Evolutionary conservation across 2,888 invertebrate genomes (phyloP).

Genomic region (Rhimphoctona megacephalus): DNA sequence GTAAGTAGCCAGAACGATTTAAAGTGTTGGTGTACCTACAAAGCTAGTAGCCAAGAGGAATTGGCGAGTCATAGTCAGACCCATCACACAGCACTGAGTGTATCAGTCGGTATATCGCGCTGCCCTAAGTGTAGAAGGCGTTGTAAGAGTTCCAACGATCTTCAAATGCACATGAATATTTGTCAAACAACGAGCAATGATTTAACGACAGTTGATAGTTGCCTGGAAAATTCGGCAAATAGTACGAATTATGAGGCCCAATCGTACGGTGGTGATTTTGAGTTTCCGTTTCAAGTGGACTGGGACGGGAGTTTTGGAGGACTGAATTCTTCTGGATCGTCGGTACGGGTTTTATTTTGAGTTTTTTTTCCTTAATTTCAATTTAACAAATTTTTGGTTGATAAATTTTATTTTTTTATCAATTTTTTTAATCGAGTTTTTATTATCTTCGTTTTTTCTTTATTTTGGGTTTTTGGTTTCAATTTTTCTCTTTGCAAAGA

Average conservation of each 20-base stretch:
- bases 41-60: conserved; percentile 80
- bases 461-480: conserved; percentile 26
- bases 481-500: conserved; percentile 14
- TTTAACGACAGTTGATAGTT: conserved; percentile 74
- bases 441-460: conserved; percentile 26
- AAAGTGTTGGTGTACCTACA: conserved; percentile 83
- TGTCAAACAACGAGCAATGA: conserved; percentile 85
- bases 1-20: conserved; percentile 89
- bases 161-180: conserved; percentile 90
- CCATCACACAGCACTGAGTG: conserved; percentile 82
- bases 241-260: conserved; percentile 76
- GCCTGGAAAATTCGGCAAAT: conserved; percentile 73
- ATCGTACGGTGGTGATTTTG: conserved; percentile 79
- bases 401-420: conserved; percentile 50
- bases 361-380: conserved; percentile 63
- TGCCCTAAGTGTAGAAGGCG: conserved; percentile 95
- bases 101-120: conserved; percentile 89
- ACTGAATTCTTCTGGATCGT: conserved; percentile 80
- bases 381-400: conserved; percentile 60
- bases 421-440: conserved; percentile 31
- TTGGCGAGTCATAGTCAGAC: conserved; percentile 81
- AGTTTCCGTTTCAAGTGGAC: conserved; percentile 81
- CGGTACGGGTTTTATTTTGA: conserved; percentile 76
- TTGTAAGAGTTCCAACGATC: conserved; percentile 93
- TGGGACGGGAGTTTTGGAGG: conserved; percentile 80